These are phyloP conservation scores for Acanthurus tractus DNA, from an alignment of 2,797 vertebrate species.

Conservation along the genomic window DNA sequence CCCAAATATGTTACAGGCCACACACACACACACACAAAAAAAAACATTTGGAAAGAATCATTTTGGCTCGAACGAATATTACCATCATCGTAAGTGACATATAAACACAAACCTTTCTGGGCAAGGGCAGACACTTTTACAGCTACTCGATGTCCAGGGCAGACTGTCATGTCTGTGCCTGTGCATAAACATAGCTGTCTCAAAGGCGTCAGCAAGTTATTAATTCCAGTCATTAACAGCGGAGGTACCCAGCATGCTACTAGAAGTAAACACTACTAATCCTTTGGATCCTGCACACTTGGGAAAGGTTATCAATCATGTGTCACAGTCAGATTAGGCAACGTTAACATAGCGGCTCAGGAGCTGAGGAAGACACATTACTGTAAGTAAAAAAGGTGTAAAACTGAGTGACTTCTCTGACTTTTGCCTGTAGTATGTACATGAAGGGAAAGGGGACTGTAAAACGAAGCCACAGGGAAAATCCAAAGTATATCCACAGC, in stretches of 20 bases:
- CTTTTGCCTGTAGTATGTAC: not conserved
- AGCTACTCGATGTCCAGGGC: slow-evolving; percentile 61
- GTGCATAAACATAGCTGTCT: slow-evolving; percentile 81
- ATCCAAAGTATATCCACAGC: not conserved
- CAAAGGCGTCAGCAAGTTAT: slow-evolving; percentile 80
- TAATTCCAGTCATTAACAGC: slow-evolving; percentile 85
- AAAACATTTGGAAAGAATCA: slow-evolving; percentile 59
- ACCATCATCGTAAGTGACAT: slow-evolving; percentile 64
- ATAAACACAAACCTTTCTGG: slow-evolving; percentile 79
- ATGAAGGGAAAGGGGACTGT: not conserved
- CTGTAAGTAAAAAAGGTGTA: slow-evolving; percentile 48
- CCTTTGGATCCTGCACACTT: slow-evolving; percentile 88
- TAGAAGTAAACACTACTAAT: slow-evolving; percentile 85
- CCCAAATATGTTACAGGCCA: slow-evolving; percentile 62
- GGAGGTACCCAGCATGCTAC: slow-evolving; percentile 83
- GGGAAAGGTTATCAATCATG: slow-evolving; percentile 83
- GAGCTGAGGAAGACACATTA: slow-evolving; percentile 46
- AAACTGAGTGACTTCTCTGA: slow-evolving; percentile 13
- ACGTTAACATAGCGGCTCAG: slow-evolving; percentile 74
- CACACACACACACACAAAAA: slow-evolving; percentile 22
- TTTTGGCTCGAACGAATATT: slow-evolving; percentile 58
- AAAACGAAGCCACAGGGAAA: not conserved
- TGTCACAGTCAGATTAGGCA: slow-evolving; percentile 82
- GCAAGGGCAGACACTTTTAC: slow-evolving; percentile 71
- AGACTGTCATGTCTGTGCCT: slow-evolving; percentile 73